Evolutionary conservation across 2,888 invertebrate genomes (phyloP).

Genomic region (Troglohyphantes excavatus): DNA sequence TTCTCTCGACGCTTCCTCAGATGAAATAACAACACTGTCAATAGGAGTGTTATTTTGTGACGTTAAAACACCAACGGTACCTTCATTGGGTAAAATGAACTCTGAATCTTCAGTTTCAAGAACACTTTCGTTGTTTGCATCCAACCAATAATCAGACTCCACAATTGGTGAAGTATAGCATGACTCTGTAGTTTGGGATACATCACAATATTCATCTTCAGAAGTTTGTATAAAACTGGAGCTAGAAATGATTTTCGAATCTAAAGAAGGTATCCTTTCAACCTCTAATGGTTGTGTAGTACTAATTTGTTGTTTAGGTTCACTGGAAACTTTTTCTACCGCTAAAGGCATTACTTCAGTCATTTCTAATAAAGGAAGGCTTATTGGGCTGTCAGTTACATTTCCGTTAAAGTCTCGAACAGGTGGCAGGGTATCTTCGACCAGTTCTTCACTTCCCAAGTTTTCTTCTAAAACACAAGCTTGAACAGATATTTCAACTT

Average conservation of each 20-base stretch:
- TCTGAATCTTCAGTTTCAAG: slow-evolving; percentile 41
- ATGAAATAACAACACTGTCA: not conserved
- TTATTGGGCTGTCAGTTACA: slow-evolving; percentile 15
- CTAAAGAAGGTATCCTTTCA: not conserved
- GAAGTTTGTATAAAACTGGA: not conserved
- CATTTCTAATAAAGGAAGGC: not conserved
- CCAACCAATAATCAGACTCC: slow-evolving; percentile 7
- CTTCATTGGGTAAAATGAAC: not conserved
- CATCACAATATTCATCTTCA: slow-evolving; percentile 23
- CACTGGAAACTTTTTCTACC: not conserved
- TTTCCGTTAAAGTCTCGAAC: slow-evolving; percentile 63
- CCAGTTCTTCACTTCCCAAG: not conserved
- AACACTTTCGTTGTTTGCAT: slow-evolving; percentile 24
- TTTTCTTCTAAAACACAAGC: not conserved
- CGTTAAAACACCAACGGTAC: not conserved
- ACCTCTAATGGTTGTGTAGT: not conserved
- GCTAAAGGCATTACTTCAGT: not conserved
- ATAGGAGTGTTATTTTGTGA: not conserved
- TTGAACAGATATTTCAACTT: not conserved
- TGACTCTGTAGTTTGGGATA: slow-evolving; percentile 12
- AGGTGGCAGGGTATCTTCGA: not conserved
- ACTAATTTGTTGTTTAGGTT: not conserved
- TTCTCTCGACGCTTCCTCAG: not conserved
- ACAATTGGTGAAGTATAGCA: slow-evolving; percentile 9
- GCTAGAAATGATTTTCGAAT: not conserved